Base-by-base conservation (phyloP, 1,140 invertebrate genomes). In the Drosophila willistoni region DNA sequence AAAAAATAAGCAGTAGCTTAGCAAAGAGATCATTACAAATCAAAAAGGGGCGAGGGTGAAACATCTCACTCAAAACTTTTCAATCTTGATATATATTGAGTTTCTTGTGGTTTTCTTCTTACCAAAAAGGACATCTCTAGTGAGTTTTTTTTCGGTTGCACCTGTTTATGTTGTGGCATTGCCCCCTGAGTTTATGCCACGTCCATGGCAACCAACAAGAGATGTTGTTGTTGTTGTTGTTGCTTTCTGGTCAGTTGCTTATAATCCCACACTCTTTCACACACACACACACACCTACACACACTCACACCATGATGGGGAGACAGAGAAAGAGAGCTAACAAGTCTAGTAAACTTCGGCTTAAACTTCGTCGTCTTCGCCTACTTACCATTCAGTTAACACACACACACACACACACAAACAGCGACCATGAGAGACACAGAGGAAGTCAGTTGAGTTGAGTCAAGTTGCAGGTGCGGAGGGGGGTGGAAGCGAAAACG, bases 171-270 rank as follows among this genome's bases (percentile, higher is more conserved):
- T 39, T 39, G 36, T 39, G 36, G 36, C 36, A 39, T 12, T 10
- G 9, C 17, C 10, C 44, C 17, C 1, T 10, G n/a, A n/a, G 5
- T 19, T 19, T 9, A 22, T 51, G 17, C 17, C 44, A 51, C 19
- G 44, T 51, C 44, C 44, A 51, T 51, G 44, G 17, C 63, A 71
- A 66, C 64, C 44, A 64, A 76, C 66, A 67, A 65, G 39, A 77
- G 54, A 77, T 62, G 55, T 54, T 39, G 29, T 29, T 29, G 25
- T 25, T 25, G 51, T 47, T 47, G 29, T 29, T 29, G 51, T 51
- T 51, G 44, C 44, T 70, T 71, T 77, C 74, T 68, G 65, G 60
- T 66, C 71, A 76, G 73, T 74, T 79, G 73, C 73, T 59, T 73
- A 64, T 74, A 77, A 66, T 74, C 77, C 60, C 60, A 44, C 60